A percentile compares a stretch with the other conserved stretches of the same genome.
These are phyloP conservation scores for Drosophila rhopaloa DNA, from an alignment of 1,140 invertebrate genomes.

Conservation along the genomic window DNA sequence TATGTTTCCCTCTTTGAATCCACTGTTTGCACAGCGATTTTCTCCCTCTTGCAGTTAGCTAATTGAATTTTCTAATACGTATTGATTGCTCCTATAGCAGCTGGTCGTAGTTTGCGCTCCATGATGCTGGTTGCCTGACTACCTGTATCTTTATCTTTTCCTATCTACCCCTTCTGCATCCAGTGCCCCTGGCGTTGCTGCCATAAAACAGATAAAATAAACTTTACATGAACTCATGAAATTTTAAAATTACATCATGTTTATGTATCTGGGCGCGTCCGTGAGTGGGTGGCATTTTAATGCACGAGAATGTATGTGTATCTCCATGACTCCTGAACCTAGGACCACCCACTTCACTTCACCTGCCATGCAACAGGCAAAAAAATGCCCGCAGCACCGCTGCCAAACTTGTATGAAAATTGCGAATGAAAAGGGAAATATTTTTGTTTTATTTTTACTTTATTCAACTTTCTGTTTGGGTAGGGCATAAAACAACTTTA, in stretches of 20 bases:
- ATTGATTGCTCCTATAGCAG: slow-evolving; percentile 39
- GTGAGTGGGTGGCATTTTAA: slow-evolving; percentile 29
- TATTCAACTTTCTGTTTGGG: slow-evolving; percentile 32
- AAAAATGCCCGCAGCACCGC: slow-evolving; percentile 59
- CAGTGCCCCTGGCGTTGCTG: slow-evolving; percentile 4
- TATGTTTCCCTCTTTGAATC: slow-evolving; percentile 1
- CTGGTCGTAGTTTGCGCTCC: slow-evolving; percentile 23
- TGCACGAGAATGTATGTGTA: slow-evolving; percentile 19
- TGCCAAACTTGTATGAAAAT: slow-evolving; percentile 58
- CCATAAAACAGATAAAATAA: slow-evolving; percentile 57
- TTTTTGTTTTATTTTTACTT: slow-evolving; percentile 35
- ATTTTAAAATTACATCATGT: slow-evolving; percentile 69
- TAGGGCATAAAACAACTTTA: slow-evolving; percentile 39
- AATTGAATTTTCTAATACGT: slow-evolving; percentile 53
- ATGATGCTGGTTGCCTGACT: background rate
- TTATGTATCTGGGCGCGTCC: slow-evolving; percentile 35
- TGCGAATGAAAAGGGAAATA: slow-evolving; percentile 65
- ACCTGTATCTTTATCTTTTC: slow-evolving; percentile 1
- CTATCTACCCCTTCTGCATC: slow-evolving; percentile 10
- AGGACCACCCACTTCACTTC: background rate
- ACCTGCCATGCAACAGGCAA: slow-evolving; percentile 55
- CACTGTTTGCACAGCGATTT: slow-evolving; percentile 14
- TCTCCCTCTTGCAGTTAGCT: slow-evolving; percentile 31
- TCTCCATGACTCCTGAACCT: slow-evolving; percentile 12
- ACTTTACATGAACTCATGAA: slow-evolving; percentile 58